Conservation (phyloP, 2,113 vertebrate species). For the human (Homo sapiens) region DNA sequence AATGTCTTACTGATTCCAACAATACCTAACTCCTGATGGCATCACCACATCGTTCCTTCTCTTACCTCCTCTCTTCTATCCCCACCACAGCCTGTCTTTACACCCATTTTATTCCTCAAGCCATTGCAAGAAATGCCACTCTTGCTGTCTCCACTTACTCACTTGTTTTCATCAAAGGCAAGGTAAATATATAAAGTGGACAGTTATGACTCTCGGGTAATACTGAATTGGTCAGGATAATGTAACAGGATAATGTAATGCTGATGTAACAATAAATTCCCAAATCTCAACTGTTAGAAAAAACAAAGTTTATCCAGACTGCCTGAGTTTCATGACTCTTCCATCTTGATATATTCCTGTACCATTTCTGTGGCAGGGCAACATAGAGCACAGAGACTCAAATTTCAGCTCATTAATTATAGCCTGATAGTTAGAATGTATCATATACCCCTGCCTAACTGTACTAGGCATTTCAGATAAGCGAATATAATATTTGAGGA, state of each 20-base stretch:
- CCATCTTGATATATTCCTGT: background rate
- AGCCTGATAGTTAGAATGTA: background rate
- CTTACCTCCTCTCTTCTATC: background rate
- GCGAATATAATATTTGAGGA: background rate
- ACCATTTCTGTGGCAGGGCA: background rate
- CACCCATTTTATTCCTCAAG: background rate
- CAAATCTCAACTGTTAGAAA: background rate
- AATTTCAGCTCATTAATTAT: background rate
- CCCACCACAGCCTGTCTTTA: background rate
- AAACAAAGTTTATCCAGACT: background rate
- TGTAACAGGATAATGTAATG: background rate
- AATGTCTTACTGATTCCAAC: background rate
- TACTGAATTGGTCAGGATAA: background rate
- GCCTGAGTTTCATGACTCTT: background rate
- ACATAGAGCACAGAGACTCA: background rate
- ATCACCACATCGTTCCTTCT: background rate
- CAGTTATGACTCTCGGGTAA: background rate
- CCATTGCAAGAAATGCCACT: background rate
- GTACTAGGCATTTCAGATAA: background rate
- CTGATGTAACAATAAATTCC: background rate
- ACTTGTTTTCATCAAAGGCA: background rate
- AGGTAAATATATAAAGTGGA: background rate
- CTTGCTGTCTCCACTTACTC: background rate
- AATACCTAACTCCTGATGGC: background rate
- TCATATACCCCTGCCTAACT: background rate